These are phyloP conservation scores for Folsomia candida DNA, from an alignment of 2,888 invertebrate genomes.

Conservation along the genomic window DNA sequence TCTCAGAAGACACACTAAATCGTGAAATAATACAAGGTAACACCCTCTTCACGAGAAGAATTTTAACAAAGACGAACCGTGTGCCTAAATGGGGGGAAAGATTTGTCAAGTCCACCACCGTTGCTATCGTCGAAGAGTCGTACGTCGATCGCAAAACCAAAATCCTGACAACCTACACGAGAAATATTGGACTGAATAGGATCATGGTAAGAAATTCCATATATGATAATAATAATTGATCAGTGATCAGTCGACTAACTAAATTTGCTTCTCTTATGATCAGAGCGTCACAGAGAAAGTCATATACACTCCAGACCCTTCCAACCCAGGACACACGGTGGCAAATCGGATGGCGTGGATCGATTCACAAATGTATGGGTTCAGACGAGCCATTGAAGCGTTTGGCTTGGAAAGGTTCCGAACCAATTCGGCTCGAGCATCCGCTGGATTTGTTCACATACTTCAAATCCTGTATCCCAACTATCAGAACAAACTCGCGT, in stretches of 20 bases:
- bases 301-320: constrained; percentile 42
- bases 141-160: constrained; percentile 56
- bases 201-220: constrained; percentile 53
- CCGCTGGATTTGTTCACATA: constrained; percentile 51
- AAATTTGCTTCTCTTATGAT: too few relatives aligned
- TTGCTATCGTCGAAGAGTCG: constrained; percentile 59
- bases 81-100: constrained; percentile 56
- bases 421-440: constrained; percentile 54
- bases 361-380: constrained; percentile 53
- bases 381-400: constrained; percentile 53
- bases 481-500: neutral
- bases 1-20: constrained; percentile 44
- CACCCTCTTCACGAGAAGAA: constrained; percentile 55
- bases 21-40: constrained; percentile 21
- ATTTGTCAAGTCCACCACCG: constrained; percentile 50
- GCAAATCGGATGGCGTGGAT: constrained; percentile 52
- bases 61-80: constrained; percentile 57
- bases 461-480: constrained; percentile 11
- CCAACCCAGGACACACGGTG: constrained; percentile 41
- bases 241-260: neutral
- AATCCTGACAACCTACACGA: constrained; percentile 58
- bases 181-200: constrained; percentile 56
- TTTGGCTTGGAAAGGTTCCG: constrained; percentile 56
- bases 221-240: too few relatives aligned
- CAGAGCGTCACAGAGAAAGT: constrained; percentile 45